Conservation (phyloP, 2,113 vertebrate species). For the Melozone crissalis region DNA sequence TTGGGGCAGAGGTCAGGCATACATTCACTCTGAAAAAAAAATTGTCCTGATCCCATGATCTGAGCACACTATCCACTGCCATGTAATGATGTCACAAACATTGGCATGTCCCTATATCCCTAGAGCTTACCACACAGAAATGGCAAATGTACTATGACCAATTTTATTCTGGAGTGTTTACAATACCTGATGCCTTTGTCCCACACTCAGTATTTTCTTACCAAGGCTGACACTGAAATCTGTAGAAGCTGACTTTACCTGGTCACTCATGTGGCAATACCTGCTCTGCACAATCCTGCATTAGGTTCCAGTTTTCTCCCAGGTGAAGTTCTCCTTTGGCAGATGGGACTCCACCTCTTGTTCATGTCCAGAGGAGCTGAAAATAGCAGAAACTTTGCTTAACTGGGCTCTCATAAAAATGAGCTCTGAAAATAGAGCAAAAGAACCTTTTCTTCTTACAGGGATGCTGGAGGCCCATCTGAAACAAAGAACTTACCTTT, state of each 20-base stretch:
- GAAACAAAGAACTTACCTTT: not conserved
- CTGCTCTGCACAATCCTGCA: not conserved
- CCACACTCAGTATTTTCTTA: not conserved
- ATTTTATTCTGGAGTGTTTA: not conserved
- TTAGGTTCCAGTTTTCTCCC: not conserved
- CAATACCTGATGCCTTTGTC: not conserved
- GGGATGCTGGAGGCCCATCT: not conserved
- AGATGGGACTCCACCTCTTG: not conserved
- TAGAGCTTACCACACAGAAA: not conserved
- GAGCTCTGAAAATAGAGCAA: not conserved
- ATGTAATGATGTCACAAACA: not conserved
- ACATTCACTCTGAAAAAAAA: not conserved
- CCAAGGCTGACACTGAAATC: not conserved
- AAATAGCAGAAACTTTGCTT: not conserved
- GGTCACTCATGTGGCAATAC: not conserved
- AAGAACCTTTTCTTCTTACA: not conserved
- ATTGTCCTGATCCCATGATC: accelerated
- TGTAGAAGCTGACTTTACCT: not conserved
- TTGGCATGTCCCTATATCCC: not conserved
- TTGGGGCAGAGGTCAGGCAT: not conserved
- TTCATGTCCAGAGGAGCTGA: not conserved
- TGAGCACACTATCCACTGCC: not conserved
- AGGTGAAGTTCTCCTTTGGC: not conserved
- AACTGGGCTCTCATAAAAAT: not conserved
- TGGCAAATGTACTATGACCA: not conserved